Base-by-base conservation (phyloP, 2,113 vertebrate species). In the Neodon shergylaensis region DNA sequence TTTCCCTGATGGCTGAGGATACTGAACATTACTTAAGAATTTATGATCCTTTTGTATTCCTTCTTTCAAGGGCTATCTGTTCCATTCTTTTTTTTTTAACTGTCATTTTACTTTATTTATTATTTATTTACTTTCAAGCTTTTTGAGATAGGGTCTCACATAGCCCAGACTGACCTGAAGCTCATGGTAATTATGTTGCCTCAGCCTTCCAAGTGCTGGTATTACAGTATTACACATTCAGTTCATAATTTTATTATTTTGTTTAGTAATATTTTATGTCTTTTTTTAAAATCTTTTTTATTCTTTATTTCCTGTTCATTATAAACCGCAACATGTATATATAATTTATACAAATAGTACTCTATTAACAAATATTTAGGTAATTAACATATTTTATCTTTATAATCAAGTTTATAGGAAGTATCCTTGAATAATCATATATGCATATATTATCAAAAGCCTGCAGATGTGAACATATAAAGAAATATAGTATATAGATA, bases 271-370 rank as follows among this genome's bases (percentile, higher is more conserved):
- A n/a, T n/a, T n/a, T n/a, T n/a, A n/a, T n/a, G n/a, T n/a, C n/a
- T n/a, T n/a, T n/a, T n/a, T n/a, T n/a, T 52, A 78, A 86, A 87
- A 24, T 86, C 7, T 89, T 81, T 78, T 7, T 65, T 74, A 66
- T 86, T 65, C 54, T 74, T 88, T 93, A 47, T 83, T 84, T 65
- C 39, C 49, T 88, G 58, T 28, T 74, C 36, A 87, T 90, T 83
- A 90, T 88, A 76, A 77, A 79, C 5, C 3, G n/a, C 76, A 78
- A 12, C 39, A 68, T 68, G 7, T 44, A 33, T 92, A 73, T 73
- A 66, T 28, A 84, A 52, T 82, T 92, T 72, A 54, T 21, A 17
- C 52, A 65, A 92, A 61, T 7, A 88, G 21, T 49, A 44, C 24
- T 92, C 0, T 81, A 24, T 65, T 66, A 44, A n/a, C 83, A 36